Evolutionary conservation across 2,797 vertebrate species (phyloP).

Genomic region (Lacerta agilis): DNA sequence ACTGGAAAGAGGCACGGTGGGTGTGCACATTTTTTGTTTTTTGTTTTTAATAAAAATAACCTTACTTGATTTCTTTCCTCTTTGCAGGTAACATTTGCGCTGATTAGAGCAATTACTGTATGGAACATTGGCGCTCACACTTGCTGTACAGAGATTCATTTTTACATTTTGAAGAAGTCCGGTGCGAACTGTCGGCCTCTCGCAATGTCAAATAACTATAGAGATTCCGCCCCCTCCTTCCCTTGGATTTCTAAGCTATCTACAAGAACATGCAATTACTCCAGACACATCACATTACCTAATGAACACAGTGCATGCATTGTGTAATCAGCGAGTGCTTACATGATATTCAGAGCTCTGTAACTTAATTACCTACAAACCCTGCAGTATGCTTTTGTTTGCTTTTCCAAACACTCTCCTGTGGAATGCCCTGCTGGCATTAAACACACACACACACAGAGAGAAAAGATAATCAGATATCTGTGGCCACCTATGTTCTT

Average conservation of each 20-base stretch:
- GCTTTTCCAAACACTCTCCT: conserved; percentile 24
- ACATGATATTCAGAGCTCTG: conserved; percentile 7
- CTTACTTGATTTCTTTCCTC: not conserved
- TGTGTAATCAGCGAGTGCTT: conserved; percentile 11
- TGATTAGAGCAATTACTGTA: not conserved
- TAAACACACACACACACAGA: not conserved
- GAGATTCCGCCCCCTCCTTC: conserved; percentile 17
- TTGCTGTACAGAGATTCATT: conserved; percentile 33
- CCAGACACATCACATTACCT: conserved; percentile 37
- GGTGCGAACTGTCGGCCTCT: conserved; percentile 34
- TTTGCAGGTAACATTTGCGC: not conserved
- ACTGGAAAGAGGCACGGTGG: conserved; percentile 29
- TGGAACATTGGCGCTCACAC: not conserved
- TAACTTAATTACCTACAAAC: conserved; percentile 42
- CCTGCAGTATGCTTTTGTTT: conserved; percentile 24
- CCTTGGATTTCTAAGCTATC: conserved; percentile 52
- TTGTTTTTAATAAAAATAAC: not conserved
- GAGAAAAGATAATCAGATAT: not conserved
- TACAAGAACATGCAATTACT: conserved; percentile 46
- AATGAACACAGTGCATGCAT: conserved; percentile 22
- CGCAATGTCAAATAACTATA: conserved; percentile 33
- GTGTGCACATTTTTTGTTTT: not conserved
- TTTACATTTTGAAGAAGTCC: not conserved
- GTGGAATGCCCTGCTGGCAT: not conserved
- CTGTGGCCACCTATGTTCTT: conserved; percentile 1